Evolutionary conservation across 2,797 vertebrate species (phyloP).

Genomic region (Vipera latastei): DNA sequence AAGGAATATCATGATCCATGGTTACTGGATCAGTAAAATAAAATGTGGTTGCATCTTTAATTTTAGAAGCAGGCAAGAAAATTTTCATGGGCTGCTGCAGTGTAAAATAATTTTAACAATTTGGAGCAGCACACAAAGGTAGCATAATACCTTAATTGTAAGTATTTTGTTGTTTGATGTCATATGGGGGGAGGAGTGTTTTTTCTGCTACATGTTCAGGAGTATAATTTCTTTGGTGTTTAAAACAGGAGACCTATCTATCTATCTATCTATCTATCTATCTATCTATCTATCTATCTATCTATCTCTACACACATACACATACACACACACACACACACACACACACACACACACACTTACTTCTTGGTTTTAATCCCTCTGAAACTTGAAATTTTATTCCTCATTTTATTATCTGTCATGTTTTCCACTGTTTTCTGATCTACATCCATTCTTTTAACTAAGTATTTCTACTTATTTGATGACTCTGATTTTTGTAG

Average conservation of each 20-base stretch:
- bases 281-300: no score
- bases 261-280: no score
- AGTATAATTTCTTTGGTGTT: no score
- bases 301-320: no score
- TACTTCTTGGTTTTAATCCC: background rate
- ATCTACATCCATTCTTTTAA: constrained; percentile 13
- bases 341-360: no score
- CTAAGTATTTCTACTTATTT: constrained; percentile 31
- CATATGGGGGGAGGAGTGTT: background rate
- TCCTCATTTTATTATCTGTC: constrained; percentile 18
- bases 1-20: no score
- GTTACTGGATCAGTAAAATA: background rate
- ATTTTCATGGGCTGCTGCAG: background rate
- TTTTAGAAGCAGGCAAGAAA: background rate
- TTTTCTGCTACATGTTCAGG: background rate
- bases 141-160: background rate
- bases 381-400: background rate
- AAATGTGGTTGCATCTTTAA: background rate
- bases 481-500: constrained; percentile 18
- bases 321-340: no score
- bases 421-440: constrained; percentile 31
- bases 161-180: background rate
- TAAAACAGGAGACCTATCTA: no score
- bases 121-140: background rate
- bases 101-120: background rate